Base-by-base conservation (phyloP, 2,888 invertebrate genomes). In the Scrobipalpa costella region DNA sequence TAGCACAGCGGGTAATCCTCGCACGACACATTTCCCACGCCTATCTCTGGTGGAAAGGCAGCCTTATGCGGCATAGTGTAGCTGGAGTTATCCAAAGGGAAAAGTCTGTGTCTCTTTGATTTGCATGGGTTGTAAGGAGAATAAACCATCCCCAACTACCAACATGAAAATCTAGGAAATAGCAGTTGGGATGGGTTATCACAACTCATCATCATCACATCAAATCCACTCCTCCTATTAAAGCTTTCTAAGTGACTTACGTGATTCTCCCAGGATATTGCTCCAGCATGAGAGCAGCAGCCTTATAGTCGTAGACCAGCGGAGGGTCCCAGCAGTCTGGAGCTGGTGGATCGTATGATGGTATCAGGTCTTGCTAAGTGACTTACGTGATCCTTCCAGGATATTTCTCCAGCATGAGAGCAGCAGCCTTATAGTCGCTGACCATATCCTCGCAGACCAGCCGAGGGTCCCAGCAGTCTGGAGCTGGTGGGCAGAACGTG, bases 261-360 rank as follows among this genome's bases (percentile, higher is more conserved):
- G 49, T 49, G 49, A 21, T 49, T 17, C 11, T 49, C 49, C 21
- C 17, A 49, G 49, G 17, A 58, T 94, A 97, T 71, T 93, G 88
- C 72, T 93, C 92, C 50, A 93, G 85, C 67, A 97, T 85, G 40
- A 93, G 82, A 8, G 94, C 93, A 52, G 97, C 96, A 34, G 95
- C 94, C 61, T 93, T 93, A 83, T 95, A 97, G 83, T 97, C 97
- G 50, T 95, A 98, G 2, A 97, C 92, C 61, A 94, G 86, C 61
- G 93, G 91, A 0, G 97, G 95, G 78, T 95, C 93, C 86, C 95
- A 95, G 85, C 97, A 98, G 81, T 97, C 97, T 0, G 95, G 94
- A 2, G 85, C 93, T 84, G 74, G 94, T 1, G 95, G 93, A 95
- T 96, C 68, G 94, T 93, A 7, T 96, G 93, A 81, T 97, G 97